Conservation (phyloP, 2,113 vertebrate genomes). For the Silurus meridionalis region DNA sequence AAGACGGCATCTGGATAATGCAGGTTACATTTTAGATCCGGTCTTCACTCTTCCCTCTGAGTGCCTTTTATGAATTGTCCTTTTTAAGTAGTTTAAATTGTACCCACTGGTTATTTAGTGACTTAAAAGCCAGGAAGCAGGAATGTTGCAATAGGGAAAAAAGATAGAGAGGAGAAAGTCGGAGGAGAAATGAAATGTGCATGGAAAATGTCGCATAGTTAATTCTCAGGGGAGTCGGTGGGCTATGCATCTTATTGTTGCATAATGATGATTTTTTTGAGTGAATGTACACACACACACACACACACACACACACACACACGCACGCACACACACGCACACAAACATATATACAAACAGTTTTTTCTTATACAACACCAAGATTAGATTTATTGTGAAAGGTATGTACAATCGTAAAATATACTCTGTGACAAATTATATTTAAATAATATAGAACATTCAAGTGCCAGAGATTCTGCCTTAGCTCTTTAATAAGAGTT, state of each 20-base stretch:
- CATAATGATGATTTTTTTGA: conserved; percentile 69
- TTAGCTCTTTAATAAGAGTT: conserved; percentile 70
- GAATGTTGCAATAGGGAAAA: conserved; percentile 33
- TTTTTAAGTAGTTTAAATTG: conserved; percentile 74
- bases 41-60: conserved; percentile 68
- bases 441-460: conserved; percentile 68
- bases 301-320: conserved; percentile 52
- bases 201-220: conserved; percentile 50
- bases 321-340: conserved; percentile 55
- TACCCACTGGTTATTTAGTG: conserved; percentile 68
- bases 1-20: conserved; percentile 63
- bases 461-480: conserved; percentile 69
- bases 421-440: conserved; percentile 56
- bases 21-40: conserved; percentile 67
- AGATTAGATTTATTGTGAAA: conserved; percentile 31
- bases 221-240: conserved; percentile 63
- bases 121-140: conserved; percentile 55
- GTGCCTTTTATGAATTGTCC: conserved; percentile 72
- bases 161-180: neutral
- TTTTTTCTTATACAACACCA: neutral
- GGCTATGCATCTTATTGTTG: conserved; percentile 65
- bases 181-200: conserved; percentile 29
- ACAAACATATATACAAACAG: conserved; percentile 51
- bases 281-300: conserved; percentile 54
- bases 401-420: conserved; percentile 32